A percentile compares a stretch with the other conserved stretches of the same genome.
Evolutionary conservation across 2,113 vertebrate species (phyloP).

Genomic region (Nothobranchius furzeri): DNA sequence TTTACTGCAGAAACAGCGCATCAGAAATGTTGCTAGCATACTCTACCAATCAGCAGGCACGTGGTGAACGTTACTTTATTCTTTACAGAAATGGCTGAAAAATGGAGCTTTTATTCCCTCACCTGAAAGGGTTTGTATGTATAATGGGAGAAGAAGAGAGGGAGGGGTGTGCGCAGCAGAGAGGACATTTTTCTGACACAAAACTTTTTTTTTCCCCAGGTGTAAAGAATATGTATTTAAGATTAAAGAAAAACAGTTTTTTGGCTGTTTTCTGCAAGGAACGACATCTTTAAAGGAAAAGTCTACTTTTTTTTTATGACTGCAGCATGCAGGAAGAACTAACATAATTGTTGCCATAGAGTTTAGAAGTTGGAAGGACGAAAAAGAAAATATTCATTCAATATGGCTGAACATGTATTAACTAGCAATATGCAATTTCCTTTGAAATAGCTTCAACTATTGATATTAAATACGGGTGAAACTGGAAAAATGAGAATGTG

Average conservation of each 20-base stretch:
- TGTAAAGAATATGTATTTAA: conserved; percentile 17
- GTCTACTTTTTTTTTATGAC: conserved; percentile 57
- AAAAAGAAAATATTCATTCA: conserved; percentile 19
- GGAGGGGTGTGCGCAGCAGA: conserved; percentile 1
- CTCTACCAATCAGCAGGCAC: conserved; percentile 30
- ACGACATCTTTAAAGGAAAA: conserved; percentile 55
- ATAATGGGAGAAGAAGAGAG: conserved; percentile 11
- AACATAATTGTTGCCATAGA: conserved; percentile 51
- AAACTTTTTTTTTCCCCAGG: conserved; percentile 1
- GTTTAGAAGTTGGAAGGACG: conserved; percentile 31
- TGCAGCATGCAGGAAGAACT: conserved; percentile 53
- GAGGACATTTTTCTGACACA: conserved; percentile 8
- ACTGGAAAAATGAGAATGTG: no score
- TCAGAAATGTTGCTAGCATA: conserved; percentile 25
- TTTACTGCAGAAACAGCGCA: conserved; percentile 18
- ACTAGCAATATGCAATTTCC: neutral
- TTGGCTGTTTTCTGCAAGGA: conserved; percentile 36
- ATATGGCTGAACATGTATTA: conserved; percentile 26
- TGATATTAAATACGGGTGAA: no score
- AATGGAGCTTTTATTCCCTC: conserved; percentile 46
- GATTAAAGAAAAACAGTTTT: neutral
- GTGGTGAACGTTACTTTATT: conserved; percentile 31
- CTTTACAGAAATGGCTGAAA: conserved; percentile 34
- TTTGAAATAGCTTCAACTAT: conserved; percentile 27
- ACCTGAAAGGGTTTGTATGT: conserved; percentile 50